Evolutionary conservation across 2,113 vertebrate species (phyloP), one percentile per base, ranked within the genome.

Genomic region (Sinocyclocheilus anophthalmus): DNA sequence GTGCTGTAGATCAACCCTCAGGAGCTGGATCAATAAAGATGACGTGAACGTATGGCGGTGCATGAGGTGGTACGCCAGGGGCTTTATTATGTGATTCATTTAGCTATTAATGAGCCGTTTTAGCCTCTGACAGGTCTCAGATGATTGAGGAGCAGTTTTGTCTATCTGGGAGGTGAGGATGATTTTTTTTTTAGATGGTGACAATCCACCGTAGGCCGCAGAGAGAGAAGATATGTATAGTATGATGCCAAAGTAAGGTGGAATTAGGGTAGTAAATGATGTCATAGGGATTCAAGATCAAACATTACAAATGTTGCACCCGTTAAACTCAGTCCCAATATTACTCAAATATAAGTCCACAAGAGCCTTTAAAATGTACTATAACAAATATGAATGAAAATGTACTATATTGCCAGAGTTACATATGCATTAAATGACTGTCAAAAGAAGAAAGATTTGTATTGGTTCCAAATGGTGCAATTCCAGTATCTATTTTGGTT

Each of bases 91-190:
- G 86, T 91, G 93, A 94, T 93, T 94, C 92, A 94, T 95, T 94
- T 93, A 92, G 88, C 85, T 88, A 94, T 93, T 94, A 93, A 95
- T 93, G 93, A 95, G 92, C 89, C 91, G 88, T 93, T 94, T 94
- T 90, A 93, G 88, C 90, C 86, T 42, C 57, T 61, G 86, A 91
- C 90, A 91, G 84, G 86, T 81, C 39, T 85, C 67, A 22, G 37
- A 88, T 92, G 93, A 94, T 91, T 91, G 90, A 93, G 83, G 90
- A 55, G 57, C 90, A 83, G 50, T 84, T 88, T 91, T 91, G 91
- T 92, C 90, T 90, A 89, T 92, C 87, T 76, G 76, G 82, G 65
- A 61, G 33, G 50, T 85, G 86, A 70, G 37, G 85, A 18, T 70
- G 86, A 90, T 79, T 59, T 37, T 55, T 26, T 26, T 78, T 89